Evolutionary conservation across 2,888 invertebrate species (phyloP).

Genomic region (Mythimna impura): DNA sequence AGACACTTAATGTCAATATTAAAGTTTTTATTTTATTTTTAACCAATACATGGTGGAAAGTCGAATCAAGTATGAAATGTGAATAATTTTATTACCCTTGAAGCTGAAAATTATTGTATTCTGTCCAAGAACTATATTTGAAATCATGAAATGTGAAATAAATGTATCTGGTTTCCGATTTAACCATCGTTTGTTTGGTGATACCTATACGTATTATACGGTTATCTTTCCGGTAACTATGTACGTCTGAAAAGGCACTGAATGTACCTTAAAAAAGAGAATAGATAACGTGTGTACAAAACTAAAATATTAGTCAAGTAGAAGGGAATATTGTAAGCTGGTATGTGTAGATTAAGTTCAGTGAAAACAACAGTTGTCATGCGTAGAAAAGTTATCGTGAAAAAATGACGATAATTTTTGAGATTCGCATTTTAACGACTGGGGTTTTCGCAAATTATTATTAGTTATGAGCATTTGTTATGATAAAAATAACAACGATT

Average conservation of each 20-base stretch:
- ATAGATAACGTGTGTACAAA: conserved; percentile 73
- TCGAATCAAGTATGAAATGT: background rate
- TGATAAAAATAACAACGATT: conserved; percentile 62
- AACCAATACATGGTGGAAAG: background rate
- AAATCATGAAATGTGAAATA: background rate
- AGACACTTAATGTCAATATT: background rate
- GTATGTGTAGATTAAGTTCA: conserved; percentile 50
- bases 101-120: background rate
- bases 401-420: background rate
- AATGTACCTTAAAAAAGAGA: conserved; percentile 50
- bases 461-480: conserved; percentile 71
- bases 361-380: conserved; percentile 19
- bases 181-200: background rate
- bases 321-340: conserved; percentile 58
- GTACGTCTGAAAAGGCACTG: conserved; percentile 14
- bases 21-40: background rate
- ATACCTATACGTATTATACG: background rate
- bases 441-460: conserved; percentile 25
- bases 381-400: background rate
- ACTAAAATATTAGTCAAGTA: conserved; percentile 70
- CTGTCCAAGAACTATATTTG: conserved; percentile 8
- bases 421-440: conserved; percentile 13
- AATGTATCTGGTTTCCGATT: background rate
- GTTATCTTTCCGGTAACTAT: background rate
- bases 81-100: background rate